phyloP scores from a whole-genome alignment of 2,113 vertebrate species.

The Turdus rufiventris region DNA sequence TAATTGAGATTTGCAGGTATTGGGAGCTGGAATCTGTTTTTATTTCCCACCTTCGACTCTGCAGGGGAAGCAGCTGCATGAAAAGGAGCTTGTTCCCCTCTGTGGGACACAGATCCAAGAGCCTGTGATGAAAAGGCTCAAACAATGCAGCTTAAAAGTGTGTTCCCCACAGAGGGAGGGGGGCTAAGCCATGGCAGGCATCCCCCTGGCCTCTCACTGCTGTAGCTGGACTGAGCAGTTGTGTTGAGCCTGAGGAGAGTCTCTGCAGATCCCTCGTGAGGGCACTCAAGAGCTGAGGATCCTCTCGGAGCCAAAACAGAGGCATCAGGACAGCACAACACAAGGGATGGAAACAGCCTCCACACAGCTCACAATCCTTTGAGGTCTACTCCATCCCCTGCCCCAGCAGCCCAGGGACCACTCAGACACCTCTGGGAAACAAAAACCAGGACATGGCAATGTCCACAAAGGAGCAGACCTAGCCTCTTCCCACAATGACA shows the following conservation, averaged over 20 bases:
- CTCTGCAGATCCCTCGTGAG: neutral
- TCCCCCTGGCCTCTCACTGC: neutral
- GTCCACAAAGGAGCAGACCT: neutral
- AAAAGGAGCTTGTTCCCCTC: neutral
- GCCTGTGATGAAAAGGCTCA: neutral
- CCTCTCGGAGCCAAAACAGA: neutral
- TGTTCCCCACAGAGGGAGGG: neutral
- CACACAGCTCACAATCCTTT: neutral
- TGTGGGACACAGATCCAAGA: neutral
- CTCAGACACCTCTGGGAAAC: neutral
- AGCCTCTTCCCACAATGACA: neutral
- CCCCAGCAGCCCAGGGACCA: neutral
- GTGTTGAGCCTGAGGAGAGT: neutral
- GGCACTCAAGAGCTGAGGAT: neutral
- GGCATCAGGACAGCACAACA: neutral
- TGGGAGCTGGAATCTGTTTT: neutral
- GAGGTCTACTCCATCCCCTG: neutral
- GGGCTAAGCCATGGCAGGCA: neutral
- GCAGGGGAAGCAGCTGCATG: neutral
- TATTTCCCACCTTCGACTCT: neutral
- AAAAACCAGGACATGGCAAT: neutral
- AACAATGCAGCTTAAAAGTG: neutral
- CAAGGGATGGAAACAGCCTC: neutral
- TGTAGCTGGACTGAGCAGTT: neutral
- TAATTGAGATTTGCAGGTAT: neutral